Conservation (phyloP, 2,888 invertebrate species). For the Adineta ricciae region DNA sequence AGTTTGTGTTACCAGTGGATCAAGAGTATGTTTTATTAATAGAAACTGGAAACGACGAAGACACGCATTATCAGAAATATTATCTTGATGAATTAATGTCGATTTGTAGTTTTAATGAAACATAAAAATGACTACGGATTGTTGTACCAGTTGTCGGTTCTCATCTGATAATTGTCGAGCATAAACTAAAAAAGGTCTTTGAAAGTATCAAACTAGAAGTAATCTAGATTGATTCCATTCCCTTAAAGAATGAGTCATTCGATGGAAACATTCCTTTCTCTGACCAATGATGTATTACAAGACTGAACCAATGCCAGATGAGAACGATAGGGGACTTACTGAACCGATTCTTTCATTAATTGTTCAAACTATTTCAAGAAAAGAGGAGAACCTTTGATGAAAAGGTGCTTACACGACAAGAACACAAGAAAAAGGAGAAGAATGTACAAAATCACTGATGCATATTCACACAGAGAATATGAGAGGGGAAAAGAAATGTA, state of each 20-base stretch:
- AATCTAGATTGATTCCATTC: neutral
- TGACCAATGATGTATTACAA: neutral
- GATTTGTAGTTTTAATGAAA: constrained; percentile 27
- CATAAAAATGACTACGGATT: too few species aligned
- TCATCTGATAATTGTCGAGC: too few species aligned
- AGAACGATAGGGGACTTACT: neutral
- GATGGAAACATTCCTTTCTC: neutral
- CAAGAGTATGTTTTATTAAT: constrained; percentile 73
- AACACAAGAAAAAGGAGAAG: too few species aligned
- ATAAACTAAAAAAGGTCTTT: too few species aligned
- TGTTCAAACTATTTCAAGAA: neutral
- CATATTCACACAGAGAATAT: too few species aligned
- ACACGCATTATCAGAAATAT: constrained; percentile 80
- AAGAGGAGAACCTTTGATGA: too few species aligned
- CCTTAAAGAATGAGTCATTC: neutral
- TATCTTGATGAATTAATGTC: constrained; percentile 23
- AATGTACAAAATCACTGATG: too few species aligned
- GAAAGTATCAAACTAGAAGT: neutral
- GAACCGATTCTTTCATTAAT: neutral
- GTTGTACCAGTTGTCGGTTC: too few species aligned
- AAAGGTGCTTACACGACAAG: too few species aligned
- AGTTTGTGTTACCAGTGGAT: constrained; percentile 54
- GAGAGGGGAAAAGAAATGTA: too few species aligned
- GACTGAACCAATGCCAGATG: neutral
- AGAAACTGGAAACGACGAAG: constrained; percentile 81